Evolutionary conservation across 2,888 invertebrate species (phyloP).

Genomic region (Chydorus sphaericus): DNA sequence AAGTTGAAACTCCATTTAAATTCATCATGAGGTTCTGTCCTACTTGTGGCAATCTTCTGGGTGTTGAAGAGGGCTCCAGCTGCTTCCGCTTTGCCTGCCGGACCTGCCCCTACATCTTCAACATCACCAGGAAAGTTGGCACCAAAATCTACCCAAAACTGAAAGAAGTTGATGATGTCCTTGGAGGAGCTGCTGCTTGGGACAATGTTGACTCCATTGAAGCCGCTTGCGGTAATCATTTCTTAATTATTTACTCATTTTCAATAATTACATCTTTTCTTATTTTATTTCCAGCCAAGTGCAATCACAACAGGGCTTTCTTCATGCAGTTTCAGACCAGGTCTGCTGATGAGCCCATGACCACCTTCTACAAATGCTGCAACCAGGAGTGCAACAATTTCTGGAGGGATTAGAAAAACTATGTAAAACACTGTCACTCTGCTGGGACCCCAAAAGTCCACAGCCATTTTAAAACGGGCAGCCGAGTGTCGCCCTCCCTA

Average conservation of each 20-base stretch:
- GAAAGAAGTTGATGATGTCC: slow-evolving; percentile 91
- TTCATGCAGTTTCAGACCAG: slow-evolving; percentile 98
- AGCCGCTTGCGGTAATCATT: slow-evolving; percentile 80
- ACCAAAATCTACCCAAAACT: slow-evolving; percentile 70
- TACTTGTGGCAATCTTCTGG: slow-evolving; percentile 70
- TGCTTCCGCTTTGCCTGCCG: slow-evolving; percentile 66
- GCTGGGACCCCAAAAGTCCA: background rate
- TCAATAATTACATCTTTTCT: too few species aligned
- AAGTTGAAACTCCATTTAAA: background rate
- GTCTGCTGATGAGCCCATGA: slow-evolving; percentile 99
- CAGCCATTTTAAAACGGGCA: slow-evolving; percentile 17
- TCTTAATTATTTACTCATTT: too few species aligned
- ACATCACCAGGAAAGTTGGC: slow-evolving; percentile 54
- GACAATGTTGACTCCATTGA: slow-evolving; percentile 94
- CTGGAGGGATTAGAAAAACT: slow-evolving; percentile 79
- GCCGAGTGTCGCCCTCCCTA: slow-evolving; percentile 63
- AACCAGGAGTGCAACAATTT: slow-evolving; percentile 76
- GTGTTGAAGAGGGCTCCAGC: slow-evolving; percentile 58
- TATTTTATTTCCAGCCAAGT: too few species aligned
- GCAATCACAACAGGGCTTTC: slow-evolving; percentile 73
- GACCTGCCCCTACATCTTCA: slow-evolving; percentile 78
- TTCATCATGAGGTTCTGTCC: slow-evolving; percentile 76
- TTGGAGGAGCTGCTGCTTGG: slow-evolving; percentile 93
- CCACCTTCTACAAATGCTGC: slow-evolving; percentile 93
- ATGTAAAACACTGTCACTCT: background rate